These are phyloP conservation scores for Phalacrocorax carbo DNA, from an alignment of 2,113 vertebrate genomes.

Conservation along the genomic window DNA sequence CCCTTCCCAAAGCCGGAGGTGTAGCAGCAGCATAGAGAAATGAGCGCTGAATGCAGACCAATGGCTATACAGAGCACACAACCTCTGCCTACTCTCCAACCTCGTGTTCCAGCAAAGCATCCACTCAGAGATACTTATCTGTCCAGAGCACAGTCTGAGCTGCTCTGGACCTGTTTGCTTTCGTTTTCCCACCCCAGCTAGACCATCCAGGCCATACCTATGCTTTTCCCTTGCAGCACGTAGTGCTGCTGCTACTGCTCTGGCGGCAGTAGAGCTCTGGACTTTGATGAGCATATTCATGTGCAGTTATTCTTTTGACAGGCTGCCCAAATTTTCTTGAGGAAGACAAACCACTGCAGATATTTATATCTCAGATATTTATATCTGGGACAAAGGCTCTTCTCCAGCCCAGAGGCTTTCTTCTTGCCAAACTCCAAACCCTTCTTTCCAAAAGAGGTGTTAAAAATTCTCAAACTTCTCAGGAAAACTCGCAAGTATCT, in stretches of 20 bases:
- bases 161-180: not conserved
- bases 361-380: constrained; percentile 42
- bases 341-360: constrained; percentile 21
- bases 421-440: not conserved
- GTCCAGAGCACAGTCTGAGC: not conserved
- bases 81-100: not conserved
- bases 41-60: not conserved
- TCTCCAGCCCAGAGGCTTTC: not conserved
- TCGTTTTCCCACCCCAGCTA: not conserved
- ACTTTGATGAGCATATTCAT: not conserved
- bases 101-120: not conserved
- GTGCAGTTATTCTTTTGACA: not conserved
- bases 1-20: not conserved
- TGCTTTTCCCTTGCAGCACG: not conserved
- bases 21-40: not conserved
- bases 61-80: not conserved
- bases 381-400: constrained; percentile 29
- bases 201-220: not conserved
- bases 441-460: constrained; percentile 11
- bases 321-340: constrained; percentile 15
- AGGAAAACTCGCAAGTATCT: not conserved
- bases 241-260: not conserved
- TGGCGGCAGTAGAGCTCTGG: not conserved
- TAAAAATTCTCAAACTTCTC: not conserved
- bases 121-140: not conserved